phyloP scores from a whole-genome alignment of 2,797 vertebrate species.

The Dicrostonyx torquatus region DNA sequence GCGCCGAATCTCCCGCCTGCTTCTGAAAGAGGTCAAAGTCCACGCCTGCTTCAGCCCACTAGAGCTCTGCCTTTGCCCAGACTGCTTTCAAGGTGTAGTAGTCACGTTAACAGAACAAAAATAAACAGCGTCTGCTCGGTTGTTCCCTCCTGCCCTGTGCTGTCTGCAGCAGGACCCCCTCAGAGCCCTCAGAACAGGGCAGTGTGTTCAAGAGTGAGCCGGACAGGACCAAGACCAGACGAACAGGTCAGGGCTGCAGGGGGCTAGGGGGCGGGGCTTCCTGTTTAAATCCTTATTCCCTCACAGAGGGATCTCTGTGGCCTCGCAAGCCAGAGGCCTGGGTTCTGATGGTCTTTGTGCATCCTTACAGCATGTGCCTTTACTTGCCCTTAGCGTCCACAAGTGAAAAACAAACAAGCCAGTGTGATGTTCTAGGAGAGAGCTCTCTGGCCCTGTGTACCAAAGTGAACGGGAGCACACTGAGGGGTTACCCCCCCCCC shows the following conservation, averaged over 20 bases:
- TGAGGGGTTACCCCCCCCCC: background rate
- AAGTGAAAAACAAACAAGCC: background rate
- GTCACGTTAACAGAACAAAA: background rate
- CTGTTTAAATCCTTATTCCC: background rate
- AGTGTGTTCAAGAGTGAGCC: background rate
- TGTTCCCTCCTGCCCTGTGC: background rate
- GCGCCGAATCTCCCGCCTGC: background rate
- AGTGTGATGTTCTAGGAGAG: background rate
- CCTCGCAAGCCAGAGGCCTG: background rate
- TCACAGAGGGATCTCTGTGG: background rate
- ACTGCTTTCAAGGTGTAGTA: background rate
- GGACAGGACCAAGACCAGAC: background rate
- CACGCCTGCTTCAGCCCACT: background rate
- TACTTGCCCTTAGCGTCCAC: background rate
- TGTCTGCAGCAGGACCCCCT: background rate
- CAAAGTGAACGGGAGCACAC: fast-evolving
- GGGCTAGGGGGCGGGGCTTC: background rate
- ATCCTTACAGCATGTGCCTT: background rate
- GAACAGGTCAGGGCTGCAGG: background rate
- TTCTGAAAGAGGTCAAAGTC: conserved; percentile 22
- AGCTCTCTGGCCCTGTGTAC: background rate
- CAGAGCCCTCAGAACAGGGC: background rate
- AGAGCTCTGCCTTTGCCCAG: background rate
- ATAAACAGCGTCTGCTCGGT: background rate
- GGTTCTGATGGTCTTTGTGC: background rate